Evolutionary conservation across 2,888 invertebrate species (phyloP).

Genomic region (Torymus aiolomorphi): DNA sequence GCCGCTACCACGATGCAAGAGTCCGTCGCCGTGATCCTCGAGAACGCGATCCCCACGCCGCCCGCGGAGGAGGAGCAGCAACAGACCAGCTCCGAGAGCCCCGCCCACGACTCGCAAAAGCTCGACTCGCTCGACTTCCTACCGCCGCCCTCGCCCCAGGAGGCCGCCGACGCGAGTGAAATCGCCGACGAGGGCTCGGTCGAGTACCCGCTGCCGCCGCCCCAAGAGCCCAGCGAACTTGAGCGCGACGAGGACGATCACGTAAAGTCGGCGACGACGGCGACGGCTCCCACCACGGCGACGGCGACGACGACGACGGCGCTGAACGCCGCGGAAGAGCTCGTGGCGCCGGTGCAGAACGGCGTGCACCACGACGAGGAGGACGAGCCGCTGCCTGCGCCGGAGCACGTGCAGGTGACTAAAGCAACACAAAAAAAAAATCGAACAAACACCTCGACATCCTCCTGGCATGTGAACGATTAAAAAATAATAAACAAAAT

Average conservation of each 20-base stretch:
- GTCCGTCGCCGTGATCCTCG: constrained; percentile 27
- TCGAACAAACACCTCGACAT: constrained; percentile 54
- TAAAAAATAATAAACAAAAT: constrained; percentile 7
- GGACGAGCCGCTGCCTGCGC: constrained; percentile 51
- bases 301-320: constrained; percentile 55
- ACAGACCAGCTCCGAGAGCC: neutral
- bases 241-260: neutral
- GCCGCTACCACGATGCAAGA: constrained; percentile 55
- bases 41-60: constrained; percentile 17
- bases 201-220: constrained; percentile 61
- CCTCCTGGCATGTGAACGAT: constrained; percentile 70
- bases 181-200: constrained; percentile 42
- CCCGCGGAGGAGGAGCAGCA: constrained; percentile 46
- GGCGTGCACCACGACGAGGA: constrained; percentile 39
- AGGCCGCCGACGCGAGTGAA: constrained; percentile 51
- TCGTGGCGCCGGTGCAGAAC: constrained; percentile 23
- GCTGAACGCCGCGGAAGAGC: constrained; percentile 40
- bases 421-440: constrained; percentile 51
- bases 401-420: constrained; percentile 63
- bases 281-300: constrained; percentile 7
- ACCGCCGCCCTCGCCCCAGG: constrained; percentile 24
- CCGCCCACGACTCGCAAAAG: constrained; percentile 1
- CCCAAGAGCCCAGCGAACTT: constrained; percentile 43
- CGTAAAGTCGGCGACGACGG: constrained; percentile 4
- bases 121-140: constrained; percentile 28